A percentile compares a stretch with the other conserved stretches of the same genome.
These are phyloP conservation scores for Halcyon leucocephala DNA, from an alignment of 2,797 vertebrate species.

Conservation along the genomic window DNA sequence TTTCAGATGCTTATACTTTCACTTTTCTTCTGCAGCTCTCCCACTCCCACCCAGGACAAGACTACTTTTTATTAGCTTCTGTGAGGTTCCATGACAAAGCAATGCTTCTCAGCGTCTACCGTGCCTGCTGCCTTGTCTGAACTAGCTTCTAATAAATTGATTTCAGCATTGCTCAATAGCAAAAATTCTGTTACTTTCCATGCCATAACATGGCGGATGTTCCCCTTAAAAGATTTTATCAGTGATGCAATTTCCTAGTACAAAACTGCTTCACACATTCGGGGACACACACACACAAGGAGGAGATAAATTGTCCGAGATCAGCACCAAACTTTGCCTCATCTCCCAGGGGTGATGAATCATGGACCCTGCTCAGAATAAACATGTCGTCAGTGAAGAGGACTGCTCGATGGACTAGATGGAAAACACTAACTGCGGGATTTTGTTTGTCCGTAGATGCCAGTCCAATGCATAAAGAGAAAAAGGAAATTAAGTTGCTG, in stretches of 20 bases:
- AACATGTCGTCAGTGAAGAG: neutral
- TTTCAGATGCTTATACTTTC: neutral
- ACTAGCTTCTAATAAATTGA: neutral
- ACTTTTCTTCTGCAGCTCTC: neutral
- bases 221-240: slow-evolving; percentile 50
- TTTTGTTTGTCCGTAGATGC: neutral
- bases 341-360: slow-evolving; percentile 62
- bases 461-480: neutral
- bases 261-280: neutral
- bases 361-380: slow-evolving; percentile 48
- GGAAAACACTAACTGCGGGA: neutral
- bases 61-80: neutral
- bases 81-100: neutral
- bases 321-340: slow-evolving; percentile 64
- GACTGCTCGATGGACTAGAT: neutral
- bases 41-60: neutral
- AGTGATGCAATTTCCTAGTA: slow-evolving; percentile 50
- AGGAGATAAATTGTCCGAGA: slow-evolving; percentile 29
- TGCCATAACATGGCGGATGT: neutral
- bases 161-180: neutral
- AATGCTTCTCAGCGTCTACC: neutral
- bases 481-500: neutral
- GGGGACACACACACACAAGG: no score
- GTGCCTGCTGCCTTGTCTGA: neutral
- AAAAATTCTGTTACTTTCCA: neutral